These are phyloP conservation scores for Periophthalmus magnuspinnatus DNA, from an alignment of 2,797 vertebrate genomes.

Conservation along the genomic window DNA sequence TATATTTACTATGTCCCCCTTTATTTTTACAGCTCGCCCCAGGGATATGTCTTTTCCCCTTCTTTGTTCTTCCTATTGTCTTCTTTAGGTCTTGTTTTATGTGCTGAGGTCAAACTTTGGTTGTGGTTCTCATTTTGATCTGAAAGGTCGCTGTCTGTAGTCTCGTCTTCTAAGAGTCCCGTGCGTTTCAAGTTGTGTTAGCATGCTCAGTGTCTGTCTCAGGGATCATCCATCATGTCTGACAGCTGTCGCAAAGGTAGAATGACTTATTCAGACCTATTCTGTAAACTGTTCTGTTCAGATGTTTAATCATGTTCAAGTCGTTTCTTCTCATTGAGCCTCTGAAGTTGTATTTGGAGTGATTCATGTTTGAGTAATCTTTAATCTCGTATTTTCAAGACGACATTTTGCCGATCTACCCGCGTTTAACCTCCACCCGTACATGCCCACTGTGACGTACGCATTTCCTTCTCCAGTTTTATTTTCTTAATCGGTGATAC, in stretches of 20 bases:
- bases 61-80: conserved; percentile 17
- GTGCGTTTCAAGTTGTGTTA: conserved; percentile 49
- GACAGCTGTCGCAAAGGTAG: conserved; percentile 56
- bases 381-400: too few species aligned
- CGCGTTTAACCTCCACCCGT: too few species aligned
- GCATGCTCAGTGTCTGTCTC: conserved; percentile 25
- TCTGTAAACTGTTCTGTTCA: too few species aligned
- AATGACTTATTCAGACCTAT: conserved; percentile 15
- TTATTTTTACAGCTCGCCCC: conserved; percentile 1
- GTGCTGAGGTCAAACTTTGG: conserved; percentile 31
- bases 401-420: too few species aligned
- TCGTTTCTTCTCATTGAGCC: too few species aligned
- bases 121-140: conserved; percentile 29
- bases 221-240: conserved; percentile 47
- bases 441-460: too few species aligned
- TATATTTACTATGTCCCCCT: neutral
- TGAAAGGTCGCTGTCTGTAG: conserved; percentile 2
- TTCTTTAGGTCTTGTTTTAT: conserved; percentile 41
- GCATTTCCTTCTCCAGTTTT: too few species aligned
- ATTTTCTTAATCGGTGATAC: too few species aligned
- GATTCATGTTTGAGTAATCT: too few species aligned
- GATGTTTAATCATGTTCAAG: too few species aligned
- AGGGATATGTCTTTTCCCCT: conserved; percentile 3
- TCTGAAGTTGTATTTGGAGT: too few species aligned
- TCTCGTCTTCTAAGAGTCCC: conserved; percentile 20